These are phyloP conservation scores for Sebastes aleutianus DNA, from an alignment of 2,797 vertebrate genomes.

Conservation along the genomic window DNA sequence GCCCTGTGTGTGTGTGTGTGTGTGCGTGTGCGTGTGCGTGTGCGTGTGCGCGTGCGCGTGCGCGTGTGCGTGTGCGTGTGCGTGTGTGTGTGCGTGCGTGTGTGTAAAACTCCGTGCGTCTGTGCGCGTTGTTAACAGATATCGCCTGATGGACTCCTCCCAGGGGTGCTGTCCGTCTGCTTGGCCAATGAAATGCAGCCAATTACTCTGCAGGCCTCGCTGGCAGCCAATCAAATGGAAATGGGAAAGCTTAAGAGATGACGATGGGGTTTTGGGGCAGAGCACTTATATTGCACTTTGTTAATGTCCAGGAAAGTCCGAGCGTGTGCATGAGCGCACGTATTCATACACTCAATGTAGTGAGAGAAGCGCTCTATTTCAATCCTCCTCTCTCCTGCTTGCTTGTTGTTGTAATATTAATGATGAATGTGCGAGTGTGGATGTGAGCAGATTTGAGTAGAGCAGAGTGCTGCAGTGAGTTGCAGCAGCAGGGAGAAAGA, in stretches of 20 bases:
- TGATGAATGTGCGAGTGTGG: conserved; percentile 13
- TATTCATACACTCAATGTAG: neutral
- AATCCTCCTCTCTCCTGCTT: neutral
- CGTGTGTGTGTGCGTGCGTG: conserved; percentile 1
- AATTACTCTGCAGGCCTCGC: conserved; percentile 67
- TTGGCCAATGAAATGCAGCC: conserved; percentile 63
- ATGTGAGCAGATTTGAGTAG: conserved; percentile 23
- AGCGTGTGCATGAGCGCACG: neutral
- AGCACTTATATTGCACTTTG: conserved; percentile 40
- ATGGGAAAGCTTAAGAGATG: conserved; percentile 61
- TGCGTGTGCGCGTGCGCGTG: conserved; percentile 7
- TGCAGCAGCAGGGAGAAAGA: neutral
- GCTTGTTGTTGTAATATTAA: conserved; percentile 12
- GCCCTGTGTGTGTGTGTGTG: conserved; percentile 3
- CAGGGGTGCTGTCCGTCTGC: conserved; percentile 64
- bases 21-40: conserved; percentile 5
- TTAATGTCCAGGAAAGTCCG: conserved; percentile 28
- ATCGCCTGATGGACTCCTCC: conserved; percentile 66
- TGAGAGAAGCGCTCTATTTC: neutral
- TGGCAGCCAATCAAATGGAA: conserved; percentile 80
- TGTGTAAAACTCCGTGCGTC: conserved; percentile 8
- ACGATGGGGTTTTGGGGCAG: conserved; percentile 42
- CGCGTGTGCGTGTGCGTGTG: conserved; percentile 5
- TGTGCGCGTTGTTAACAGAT: conserved; percentile 40
- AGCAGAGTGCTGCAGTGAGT: conserved; percentile 15